Conservation (phyloP, 2,888 invertebrate genomes). For the Selenia dentaria region DNA sequence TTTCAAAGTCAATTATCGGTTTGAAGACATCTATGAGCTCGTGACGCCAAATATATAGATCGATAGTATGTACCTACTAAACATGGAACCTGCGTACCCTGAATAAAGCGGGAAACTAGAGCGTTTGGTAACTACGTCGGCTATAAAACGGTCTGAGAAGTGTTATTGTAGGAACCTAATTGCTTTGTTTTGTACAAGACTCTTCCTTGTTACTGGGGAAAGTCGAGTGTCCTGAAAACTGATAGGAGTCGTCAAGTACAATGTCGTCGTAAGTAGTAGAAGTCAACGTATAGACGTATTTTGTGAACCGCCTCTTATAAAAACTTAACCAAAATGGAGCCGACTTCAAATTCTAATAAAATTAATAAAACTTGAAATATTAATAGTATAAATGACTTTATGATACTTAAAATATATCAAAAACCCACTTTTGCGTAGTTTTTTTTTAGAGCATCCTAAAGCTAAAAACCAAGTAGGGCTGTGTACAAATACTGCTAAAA, state of each 20-base stretch:
- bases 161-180: constrained; percentile 38
- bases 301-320: no score
- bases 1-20: constrained; percentile 6
- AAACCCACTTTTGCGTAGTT: no score
- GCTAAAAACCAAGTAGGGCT: no score
- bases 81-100: constrained; percentile 31
- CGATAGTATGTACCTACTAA: constrained; percentile 31
- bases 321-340: no score
- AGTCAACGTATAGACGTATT: no score
- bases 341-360: no score
- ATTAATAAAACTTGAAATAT: no score
- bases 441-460: no score
- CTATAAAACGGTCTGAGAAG: constrained; percentile 35
- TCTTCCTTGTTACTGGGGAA: constrained; percentile 23
- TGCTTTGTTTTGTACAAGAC: constrained; percentile 35
- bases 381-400: no score
- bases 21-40: constrained; percentile 15
- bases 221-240: constrained; percentile 15
- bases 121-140: constrained; percentile 33
- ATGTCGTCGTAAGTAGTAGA: no score
- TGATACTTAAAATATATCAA: no score
- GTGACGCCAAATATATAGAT: constrained; percentile 26
- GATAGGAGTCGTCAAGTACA: constrained; percentile 7
- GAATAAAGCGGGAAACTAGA: constrained; percentile 33
- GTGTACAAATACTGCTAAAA: no score